Evolutionary conservation across 2,888 invertebrate species (phyloP), one percentile per base, ranked within the genome.

Genomic region (Chrysomela aeneicollis): DNA sequence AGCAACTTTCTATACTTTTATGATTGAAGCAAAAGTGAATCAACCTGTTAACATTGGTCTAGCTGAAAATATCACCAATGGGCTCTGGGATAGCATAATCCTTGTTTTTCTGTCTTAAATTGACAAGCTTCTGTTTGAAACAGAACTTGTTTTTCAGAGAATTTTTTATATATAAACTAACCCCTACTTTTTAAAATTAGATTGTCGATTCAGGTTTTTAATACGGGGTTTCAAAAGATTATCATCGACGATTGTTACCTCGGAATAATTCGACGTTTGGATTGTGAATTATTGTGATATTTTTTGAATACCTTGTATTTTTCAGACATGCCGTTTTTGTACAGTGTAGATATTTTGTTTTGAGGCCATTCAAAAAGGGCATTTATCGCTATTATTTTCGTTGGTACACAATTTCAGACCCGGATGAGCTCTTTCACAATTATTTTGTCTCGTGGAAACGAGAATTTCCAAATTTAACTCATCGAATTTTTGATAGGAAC

Each of bases 281-380:
- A 15, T 42, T 42, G 42, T 42, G 42, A n/a, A 42, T 42, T 42
- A 42, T 42, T 15, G 22, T 22, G 30, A 46, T 46, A 17, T 47
- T 26, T 52, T 52, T 52, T 30, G 32, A 52, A 52, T 32, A 52
- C 32, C 37, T 37, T 26, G 46, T 26, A 42, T 57, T 57, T n/a
- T 46, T 46, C 17, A 26, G 19, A 30, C 42, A 46, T 17, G 57
- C 47, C 6, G 26, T 50, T 54, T 17, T 46, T 64, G 64, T 64
- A 70, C 67, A 71, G 63, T 70, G 70, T 70, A 70, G 64, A 70
- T 71, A 71, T 62, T 66, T 64, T 68, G 59, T 52, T 51, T 55
- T 19, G 61, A 64, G 66, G 68, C 70, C 67, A 68, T 69, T 64
- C 26, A 46, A 67, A 68, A 69, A 68, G 71, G 70, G 73, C 73